A percentile compares a stretch with the other conserved stretches of the same genome.
Conservation (phyloP, 2,113 vertebrate genomes). For the Pelodiscus sinensis region DNA sequence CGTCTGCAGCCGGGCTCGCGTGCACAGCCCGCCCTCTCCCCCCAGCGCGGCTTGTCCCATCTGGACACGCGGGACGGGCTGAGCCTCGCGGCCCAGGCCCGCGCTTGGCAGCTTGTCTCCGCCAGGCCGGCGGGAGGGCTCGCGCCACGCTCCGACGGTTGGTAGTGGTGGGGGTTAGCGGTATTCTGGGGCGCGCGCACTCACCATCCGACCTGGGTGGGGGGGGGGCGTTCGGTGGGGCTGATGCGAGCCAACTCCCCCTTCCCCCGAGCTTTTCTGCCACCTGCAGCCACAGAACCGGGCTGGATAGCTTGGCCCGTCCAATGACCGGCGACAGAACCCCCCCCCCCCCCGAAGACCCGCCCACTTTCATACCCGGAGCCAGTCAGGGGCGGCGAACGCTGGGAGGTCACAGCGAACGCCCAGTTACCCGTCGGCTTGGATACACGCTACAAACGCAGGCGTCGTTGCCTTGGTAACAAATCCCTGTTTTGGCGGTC, state of each 20-base stretch:
- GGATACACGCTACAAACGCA: not conserved
- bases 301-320: rapidly evolving
- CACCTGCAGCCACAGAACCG: not conserved
- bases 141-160: no score
- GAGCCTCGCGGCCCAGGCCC: not conserved
- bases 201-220: slow-evolving; percentile 36
- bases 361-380: rapidly evolving
- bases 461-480: not conserved
- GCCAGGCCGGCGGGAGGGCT: not conserved
- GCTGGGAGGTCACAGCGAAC: not conserved
- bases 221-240: not conserved
- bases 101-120: not conserved
- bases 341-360: rapidly evolving
- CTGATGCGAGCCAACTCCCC: no score
- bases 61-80: no score
- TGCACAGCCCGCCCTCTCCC: no score
- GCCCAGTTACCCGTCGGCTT: not conserved
- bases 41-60: no score
- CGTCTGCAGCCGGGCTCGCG: no score
- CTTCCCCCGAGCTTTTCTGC: no score
- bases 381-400: not conserved
- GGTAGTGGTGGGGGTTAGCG: no score
- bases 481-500: rapidly evolving
- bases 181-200: not conserved
- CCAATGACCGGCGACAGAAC: slow-evolving; percentile 12